Conservation (phyloP, 2,113 vertebrate genomes). For the Siniperca chuatsi region DNA sequence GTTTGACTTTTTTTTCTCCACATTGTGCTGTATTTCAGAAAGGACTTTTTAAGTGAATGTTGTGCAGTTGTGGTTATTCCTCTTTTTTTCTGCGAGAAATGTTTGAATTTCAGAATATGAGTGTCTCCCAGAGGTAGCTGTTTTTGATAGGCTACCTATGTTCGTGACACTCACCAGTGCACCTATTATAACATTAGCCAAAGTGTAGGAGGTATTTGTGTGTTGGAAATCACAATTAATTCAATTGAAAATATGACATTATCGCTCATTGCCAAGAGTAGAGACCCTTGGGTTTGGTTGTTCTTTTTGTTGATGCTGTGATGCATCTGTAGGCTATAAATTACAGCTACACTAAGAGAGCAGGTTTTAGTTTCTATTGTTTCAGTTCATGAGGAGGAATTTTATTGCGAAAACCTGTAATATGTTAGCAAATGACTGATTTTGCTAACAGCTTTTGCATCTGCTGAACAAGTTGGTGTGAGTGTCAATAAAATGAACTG, state of each 20-base stretch:
- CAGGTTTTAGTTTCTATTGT: not conserved
- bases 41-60: not conserved
- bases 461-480: conserved; percentile 1
- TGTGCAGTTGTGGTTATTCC: not conserved
- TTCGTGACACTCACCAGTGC: not conserved
- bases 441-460: not conserved
- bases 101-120: not conserved
- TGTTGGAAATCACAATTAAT: not conserved
- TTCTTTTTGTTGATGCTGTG: conserved; percentile 20
- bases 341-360: not conserved
- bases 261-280: not conserved
- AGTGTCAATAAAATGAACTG: conserved; percentile 27
- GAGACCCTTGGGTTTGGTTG: conserved; percentile 12
- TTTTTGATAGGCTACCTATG: not conserved
- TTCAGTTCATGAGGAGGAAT: not conserved
- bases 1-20: not conserved
- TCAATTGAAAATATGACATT: conserved; percentile 5
- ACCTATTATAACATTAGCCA: not conserved
- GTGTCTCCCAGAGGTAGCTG: not conserved
- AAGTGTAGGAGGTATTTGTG: not conserved
- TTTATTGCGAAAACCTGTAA: conserved; percentile 1
- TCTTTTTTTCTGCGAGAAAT: not conserved
- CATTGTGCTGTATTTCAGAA: not conserved
- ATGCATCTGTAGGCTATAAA: not conserved
- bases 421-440: not conserved